Conservation (phyloP, 2,888 invertebrate species). For the Brachylomia viminalis region DNA sequence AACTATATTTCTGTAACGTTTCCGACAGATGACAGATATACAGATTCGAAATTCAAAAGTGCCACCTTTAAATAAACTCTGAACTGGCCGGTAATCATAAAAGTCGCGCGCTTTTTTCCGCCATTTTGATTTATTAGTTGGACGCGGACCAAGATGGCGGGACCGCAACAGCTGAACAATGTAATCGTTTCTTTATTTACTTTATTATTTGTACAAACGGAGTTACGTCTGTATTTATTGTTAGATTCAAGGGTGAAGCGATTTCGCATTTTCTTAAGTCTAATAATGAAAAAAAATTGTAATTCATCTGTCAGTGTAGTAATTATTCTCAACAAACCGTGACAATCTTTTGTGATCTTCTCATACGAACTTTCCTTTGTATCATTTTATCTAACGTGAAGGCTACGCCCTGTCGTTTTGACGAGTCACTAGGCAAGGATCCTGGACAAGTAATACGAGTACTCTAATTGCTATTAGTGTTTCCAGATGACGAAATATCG, state of each 20-base stretch:
- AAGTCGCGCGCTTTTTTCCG: conserved; percentile 83
- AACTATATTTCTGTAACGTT: conserved; percentile 37
- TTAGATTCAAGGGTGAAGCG: conserved; percentile 45
- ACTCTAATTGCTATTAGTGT: conserved; percentile 8
- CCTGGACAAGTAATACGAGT: not conserved
- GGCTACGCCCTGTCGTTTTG: not conserved
- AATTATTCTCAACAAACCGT: not conserved
- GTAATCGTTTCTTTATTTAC: conserved; percentile 64
- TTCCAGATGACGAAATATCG: conserved; percentile 28
- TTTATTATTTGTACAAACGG: conserved; percentile 52
- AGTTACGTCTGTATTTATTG: conserved; percentile 61
- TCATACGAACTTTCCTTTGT: not conserved
- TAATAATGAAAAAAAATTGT: conserved; percentile 16
- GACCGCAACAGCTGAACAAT: conserved; percentile 64
- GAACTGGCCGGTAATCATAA: conserved; percentile 77
- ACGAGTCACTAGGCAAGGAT: not conserved
- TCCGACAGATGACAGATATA: conserved; percentile 68
- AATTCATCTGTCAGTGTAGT: not conserved
- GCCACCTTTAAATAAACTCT: conserved; percentile 55
- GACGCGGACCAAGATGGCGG: conserved; percentile 79
- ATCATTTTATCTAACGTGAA: not conserved
- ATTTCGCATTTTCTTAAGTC: conserved; percentile 33
- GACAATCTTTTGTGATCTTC: not conserved
- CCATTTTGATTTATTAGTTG: conserved; percentile 87
- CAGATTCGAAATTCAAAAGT: conserved; percentile 55